These are phyloP conservation scores for Plecturocebus donacophilus DNA, from an alignment of 2,113 vertebrate species.

Conservation along the genomic window DNA sequence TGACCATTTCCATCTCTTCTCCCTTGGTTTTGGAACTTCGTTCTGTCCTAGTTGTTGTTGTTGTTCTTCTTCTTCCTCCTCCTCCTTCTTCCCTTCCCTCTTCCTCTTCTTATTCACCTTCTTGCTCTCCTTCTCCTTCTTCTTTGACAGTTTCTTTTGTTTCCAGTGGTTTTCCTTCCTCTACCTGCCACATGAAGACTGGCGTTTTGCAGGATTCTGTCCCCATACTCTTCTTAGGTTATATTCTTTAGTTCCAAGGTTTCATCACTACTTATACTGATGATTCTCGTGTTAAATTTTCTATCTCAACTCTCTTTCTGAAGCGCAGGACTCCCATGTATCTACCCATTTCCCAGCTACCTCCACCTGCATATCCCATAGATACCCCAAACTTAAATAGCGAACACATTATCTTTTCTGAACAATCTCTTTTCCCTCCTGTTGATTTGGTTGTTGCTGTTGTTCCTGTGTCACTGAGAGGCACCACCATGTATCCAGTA, in stretches of 20 bases:
- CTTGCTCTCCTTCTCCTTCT: background rate
- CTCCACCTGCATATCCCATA: background rate
- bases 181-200: background rate
- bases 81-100: too few relatives aligned
- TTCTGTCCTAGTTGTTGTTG: background rate
- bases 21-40: background rate
- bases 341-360: background rate
- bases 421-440: background rate
- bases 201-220: background rate
- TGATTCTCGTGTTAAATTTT: background rate
- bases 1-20: background rate
- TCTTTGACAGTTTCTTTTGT: background rate
- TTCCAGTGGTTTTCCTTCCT: background rate
- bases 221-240: background rate
- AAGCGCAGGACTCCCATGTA: background rate
- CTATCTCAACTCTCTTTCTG: background rate
- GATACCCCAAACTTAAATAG: background rate
- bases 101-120: background rate
- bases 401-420: background rate
- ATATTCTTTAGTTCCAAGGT: background rate
- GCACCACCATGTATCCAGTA: background rate
- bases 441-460: background rate
- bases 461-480: background rate
- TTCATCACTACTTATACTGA: background rate
- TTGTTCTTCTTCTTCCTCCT: too few relatives aligned